Conservation (phyloP, 2,797 vertebrate genomes). For the Lacerta viridis region DNA sequence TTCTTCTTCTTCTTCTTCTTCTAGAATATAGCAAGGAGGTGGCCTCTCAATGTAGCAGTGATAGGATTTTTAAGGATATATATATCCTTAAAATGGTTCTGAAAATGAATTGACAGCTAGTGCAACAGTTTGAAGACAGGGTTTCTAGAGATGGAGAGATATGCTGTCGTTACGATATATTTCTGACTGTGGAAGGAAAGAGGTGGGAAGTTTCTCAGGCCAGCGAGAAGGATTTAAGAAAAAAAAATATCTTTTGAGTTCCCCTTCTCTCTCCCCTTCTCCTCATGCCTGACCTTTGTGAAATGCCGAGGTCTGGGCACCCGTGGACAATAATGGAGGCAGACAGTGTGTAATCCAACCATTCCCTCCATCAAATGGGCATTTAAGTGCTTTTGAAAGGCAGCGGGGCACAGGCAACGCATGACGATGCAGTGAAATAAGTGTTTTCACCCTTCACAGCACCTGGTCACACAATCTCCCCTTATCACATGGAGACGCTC, state of each 20-base stretch:
- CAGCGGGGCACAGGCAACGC: slow-evolving; percentile 66
- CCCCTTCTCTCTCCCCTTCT: background rate
- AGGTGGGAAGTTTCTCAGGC: slow-evolving; percentile 20
- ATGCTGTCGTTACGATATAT: slow-evolving; percentile 33
- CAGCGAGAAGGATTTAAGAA: slow-evolving; percentile 59
- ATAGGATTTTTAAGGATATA: too few species aligned
- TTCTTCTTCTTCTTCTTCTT: too few species aligned
- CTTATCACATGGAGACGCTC: slow-evolving; percentile 72
- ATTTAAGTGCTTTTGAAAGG: slow-evolving; percentile 78
- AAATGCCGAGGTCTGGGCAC: slow-evolving; percentile 69
- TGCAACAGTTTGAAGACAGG: too few species aligned
- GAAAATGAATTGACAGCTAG: too few species aligned
- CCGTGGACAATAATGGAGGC: slow-evolving; percentile 72
- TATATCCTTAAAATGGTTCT: too few species aligned
- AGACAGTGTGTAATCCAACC: slow-evolving; percentile 70
- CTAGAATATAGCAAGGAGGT: too few species aligned
- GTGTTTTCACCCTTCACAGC: slow-evolving; percentile 77
- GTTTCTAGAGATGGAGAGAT: slow-evolving; percentile 36
- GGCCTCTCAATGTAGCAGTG: too few species aligned
- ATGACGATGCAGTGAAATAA: slow-evolving; percentile 75
- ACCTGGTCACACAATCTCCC: slow-evolving; percentile 68
- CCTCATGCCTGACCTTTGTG: slow-evolving; percentile 35
- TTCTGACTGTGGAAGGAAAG: background rate
- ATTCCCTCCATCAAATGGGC: slow-evolving; percentile 69
- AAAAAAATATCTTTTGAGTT: slow-evolving; percentile 37